phyloP scores from a whole-genome alignment of 2,113 vertebrate species.

The Pterophyllum scalare region DNA sequence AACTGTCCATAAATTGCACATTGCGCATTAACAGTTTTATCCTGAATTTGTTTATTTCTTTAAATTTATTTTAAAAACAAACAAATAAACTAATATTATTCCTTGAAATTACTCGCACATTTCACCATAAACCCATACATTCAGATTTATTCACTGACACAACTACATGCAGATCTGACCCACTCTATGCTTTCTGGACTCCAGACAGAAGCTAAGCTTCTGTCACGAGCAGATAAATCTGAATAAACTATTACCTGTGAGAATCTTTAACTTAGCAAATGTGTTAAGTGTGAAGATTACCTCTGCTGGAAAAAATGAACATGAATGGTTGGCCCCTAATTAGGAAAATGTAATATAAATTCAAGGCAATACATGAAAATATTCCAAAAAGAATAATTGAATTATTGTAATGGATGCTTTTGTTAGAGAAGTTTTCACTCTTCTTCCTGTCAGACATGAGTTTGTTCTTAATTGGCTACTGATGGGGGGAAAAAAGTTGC shows the following conservation, averaged over 20 bases:
- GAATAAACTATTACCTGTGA: neutral
- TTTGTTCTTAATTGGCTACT: conserved; percentile 30
- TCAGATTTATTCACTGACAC: neutral
- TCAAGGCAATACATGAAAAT: neutral
- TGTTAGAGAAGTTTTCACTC: conserved; percentile 16
- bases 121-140: neutral
- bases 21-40: neutral
- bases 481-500: conserved; percentile 33
- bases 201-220: neutral
- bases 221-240: neutral
- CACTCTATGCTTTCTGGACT: neutral
- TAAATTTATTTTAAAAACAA: neutral
- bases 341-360: neutral
- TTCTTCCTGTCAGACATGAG: conserved; percentile 1
- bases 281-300: neutral
- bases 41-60: neutral
- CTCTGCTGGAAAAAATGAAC: neutral
- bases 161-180: neutral
- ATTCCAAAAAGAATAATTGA: neutral
- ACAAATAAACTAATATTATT: neutral
- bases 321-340: neutral
- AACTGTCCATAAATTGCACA: neutral
- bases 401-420: neutral
- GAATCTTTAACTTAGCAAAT: neutral
- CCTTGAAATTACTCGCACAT: neutral